Base-by-base conservation (phyloP, 2,797 vertebrate genomes). In the Parotocinclus haroldoi region DNA sequence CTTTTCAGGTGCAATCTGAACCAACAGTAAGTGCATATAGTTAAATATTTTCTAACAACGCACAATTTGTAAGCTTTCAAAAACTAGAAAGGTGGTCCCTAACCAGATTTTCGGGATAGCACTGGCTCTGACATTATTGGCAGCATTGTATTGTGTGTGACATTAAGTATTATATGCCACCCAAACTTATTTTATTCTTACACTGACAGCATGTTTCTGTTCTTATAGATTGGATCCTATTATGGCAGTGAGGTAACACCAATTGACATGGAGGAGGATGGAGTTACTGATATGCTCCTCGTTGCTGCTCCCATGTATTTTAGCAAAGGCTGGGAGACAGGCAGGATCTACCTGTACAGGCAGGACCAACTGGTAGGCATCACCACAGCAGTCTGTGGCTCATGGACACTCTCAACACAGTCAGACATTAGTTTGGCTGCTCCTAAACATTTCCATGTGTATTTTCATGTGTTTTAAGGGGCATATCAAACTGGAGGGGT, bases 271-370 rank as follows among this genome's bases (percentile, higher is more conserved):
- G 77, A 98, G 0, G 69, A 72, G 0, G 89, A 99, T 0, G 91
- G 91, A 0, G 12, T 89, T 49, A 95, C 93, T 0, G 95, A 99
- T 0, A 56, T 91, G 0, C 81, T 99, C 65, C 79, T 99, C 68
- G 92, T 99, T 73, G 94, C 91, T 1, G 95, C 96, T 0, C 96
- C 96, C 52, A 99, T 98, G 96, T 98, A 83, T 79, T 96, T 95
- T 88, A 92, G 87, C 1, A 84, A 89, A 53, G 93, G 93, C 76
- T 84, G 91, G 69, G 96, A 98, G 84, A 84, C 81, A 46, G 96
- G 96, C 36, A 87, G 77, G 68, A 90, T 98, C 11, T 94, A 95
- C 1, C 19, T 94, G 73, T 98, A 89, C 79, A 36, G 64, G 0
- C 66, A 89, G 0, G 81, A 73, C 1, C 68, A 77, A 3, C 74